phyloP scores from a whole-genome alignment of 2,797 vertebrate species.

The Mormyrus proboscirostris region DNA sequence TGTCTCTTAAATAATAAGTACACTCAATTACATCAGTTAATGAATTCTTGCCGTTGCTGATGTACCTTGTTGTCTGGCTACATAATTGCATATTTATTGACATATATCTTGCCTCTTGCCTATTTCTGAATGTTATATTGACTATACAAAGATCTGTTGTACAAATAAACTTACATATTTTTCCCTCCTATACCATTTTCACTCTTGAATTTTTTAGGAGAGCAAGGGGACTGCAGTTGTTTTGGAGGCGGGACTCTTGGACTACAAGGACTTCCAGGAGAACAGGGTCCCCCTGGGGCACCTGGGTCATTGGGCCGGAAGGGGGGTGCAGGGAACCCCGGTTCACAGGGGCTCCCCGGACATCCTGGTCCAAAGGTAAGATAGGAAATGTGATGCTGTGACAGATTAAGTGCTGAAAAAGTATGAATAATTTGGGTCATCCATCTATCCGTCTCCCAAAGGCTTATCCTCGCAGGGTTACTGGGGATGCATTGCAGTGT shows the following conservation, averaged over 20 bases:
- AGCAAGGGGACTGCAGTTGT: conserved; percentile 54
- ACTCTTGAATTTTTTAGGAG: conserved; percentile 32
- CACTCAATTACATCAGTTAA: not conserved
- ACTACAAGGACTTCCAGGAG: conserved; percentile 33
- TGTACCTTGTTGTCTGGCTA: not conserved
- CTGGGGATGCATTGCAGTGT: not conserved
- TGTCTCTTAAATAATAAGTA: too few species aligned
- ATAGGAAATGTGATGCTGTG: not conserved
- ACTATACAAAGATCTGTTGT: not conserved
- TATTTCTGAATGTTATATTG: not conserved
- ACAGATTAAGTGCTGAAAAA: not conserved
- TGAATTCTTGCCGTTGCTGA: not conserved
- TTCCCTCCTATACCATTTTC: not conserved
- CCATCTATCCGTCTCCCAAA: not conserved
- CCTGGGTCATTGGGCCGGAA: conserved; percentile 47
- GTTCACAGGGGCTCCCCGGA: conserved; percentile 38
- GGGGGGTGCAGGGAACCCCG: conserved; percentile 46
- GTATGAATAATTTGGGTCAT: not conserved
- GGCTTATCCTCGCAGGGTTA: not conserved
- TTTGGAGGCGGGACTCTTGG: conserved; percentile 29
- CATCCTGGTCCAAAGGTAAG: conserved; percentile 47
- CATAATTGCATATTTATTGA: not conserved
- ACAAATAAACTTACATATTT: not conserved
- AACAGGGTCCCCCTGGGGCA: conserved; percentile 38
- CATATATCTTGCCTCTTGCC: not conserved